Evolutionary conservation across 35 echinoderm and acorn worm species (phyloP).

Genomic region (Apostichopus japonicus): DNA sequence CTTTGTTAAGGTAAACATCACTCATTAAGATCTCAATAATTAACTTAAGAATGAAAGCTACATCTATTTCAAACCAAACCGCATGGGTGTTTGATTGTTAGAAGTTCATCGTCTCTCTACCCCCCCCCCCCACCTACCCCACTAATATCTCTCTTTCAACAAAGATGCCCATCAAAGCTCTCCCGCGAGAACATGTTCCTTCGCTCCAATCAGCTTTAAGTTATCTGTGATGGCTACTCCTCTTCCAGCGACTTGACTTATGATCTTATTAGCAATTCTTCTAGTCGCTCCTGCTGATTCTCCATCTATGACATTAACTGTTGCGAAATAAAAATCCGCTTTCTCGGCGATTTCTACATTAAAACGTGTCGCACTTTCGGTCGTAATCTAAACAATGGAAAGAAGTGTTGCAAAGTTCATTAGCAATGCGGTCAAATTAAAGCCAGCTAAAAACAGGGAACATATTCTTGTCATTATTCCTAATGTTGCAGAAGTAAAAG

Average conservation of each 20-base stretch:
- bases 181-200: conserved; percentile 57
- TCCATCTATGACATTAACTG: conserved; percentile 17
- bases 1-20: too few relatives aligned
- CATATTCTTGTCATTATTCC: too few relatives aligned
- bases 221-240: conserved; percentile 47
- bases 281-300: conserved; percentile 14
- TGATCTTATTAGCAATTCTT: conserved; percentile 20
- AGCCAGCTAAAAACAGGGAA: too few relatives aligned
- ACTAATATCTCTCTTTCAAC: background rate
- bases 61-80: too few relatives aligned
- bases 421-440: too few relatives aligned
- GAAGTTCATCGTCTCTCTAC: too few relatives aligned
- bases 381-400: background rate
- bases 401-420: too few relatives aligned
- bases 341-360: conserved; percentile 40
- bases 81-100: too few relatives aligned
- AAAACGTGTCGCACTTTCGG: background rate
- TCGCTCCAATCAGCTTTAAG: conserved; percentile 59
- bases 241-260: conserved; percentile 31
- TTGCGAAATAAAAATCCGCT: conserved; percentile 43
- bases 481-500: too few relatives aligned
- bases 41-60: too few relatives aligned
- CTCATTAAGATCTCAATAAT: too few relatives aligned
- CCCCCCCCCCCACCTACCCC: too few relatives aligned
- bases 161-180: conserved; percentile 39